Base-by-base conservation (phyloP, 2,797 vertebrate genomes). In the Epinephelus awoara region DNA sequence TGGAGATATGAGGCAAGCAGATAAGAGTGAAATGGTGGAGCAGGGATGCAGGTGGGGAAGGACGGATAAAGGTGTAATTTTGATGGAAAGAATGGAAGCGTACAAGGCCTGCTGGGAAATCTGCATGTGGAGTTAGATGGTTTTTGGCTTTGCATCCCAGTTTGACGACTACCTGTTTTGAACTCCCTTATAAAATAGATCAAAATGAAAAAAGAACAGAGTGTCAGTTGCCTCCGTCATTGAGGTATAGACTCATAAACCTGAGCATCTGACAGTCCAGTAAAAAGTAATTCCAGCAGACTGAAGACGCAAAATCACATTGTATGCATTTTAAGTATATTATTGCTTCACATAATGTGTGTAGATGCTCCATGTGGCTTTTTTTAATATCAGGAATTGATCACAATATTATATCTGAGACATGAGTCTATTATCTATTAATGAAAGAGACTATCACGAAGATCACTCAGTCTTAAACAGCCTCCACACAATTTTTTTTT, bases 61-160 rank as follows among this genome's bases (percentile, higher is more conserved):
- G 75, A 72, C 6, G 90, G 86, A 91, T 91, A 88, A 91, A 91
- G 85, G 86, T 92, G 89, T 91, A 85, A 91, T 91, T 93, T 91
- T 87, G 86, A 64, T 72, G 67, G 72, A 78, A 72, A 67, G 76
- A 82, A 67, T 68, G 63, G 25, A 86, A 78, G 79, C 75, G 64
- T 51, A 74, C 72, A 75, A 63, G 82, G 85, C 85, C 88, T 92
- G 85, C 87, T 90, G 88, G 91, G 90, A 92, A 91, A 93, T 93
- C 85, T 93, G 86, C 72, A 56, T 72, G 59, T 57, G 73, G 75
- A 75, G 75, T 58, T 55, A 52, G 62, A 66, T 67, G 72, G 38
- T 72, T 85, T 89, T 74, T 79, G 78, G 71, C 71, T 83, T 81
- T 72, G 77, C 64, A 79, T 85, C 42, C 55, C 59, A 76, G 75